Conservation (phyloP, 2,797 vertebrate species). For the Phalanger gymnotis region DNA sequence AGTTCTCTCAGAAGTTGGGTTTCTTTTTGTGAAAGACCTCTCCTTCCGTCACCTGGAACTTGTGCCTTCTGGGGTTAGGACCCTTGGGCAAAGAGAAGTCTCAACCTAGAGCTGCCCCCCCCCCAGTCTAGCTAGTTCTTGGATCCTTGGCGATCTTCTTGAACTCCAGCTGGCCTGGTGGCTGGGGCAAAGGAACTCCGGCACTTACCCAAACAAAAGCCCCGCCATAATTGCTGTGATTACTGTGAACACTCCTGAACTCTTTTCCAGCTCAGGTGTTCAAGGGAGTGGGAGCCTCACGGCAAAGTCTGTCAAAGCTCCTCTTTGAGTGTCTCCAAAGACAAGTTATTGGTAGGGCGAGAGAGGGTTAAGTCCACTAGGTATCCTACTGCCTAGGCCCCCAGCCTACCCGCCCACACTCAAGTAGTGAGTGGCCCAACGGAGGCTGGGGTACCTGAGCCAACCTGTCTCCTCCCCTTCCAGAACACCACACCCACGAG, state of each 20-base stretch:
- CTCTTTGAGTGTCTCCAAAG: neutral
- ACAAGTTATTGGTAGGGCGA: slow-evolving; percentile 56
- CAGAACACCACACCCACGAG: slow-evolving; percentile 72
- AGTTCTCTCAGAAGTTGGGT: neutral
- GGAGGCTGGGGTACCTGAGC: slow-evolving; percentile 65
- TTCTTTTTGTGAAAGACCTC: slow-evolving; percentile 36
- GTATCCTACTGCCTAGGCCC: neutral
- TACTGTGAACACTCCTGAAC: neutral
- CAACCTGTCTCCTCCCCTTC: slow-evolving; percentile 72
- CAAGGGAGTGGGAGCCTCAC: neutral
- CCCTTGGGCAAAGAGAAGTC: neutral
- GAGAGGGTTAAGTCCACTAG: slow-evolving; percentile 11
- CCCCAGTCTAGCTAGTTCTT: neutral
- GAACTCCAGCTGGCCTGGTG: neutral
- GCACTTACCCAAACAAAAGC: neutral
- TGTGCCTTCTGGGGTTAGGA: neutral
- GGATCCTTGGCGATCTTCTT: neutral
- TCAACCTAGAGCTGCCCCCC: neutral
- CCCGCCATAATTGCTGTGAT: neutral
- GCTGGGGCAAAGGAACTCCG: neutral
- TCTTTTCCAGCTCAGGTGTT: neutral
- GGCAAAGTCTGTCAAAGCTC: neutral
- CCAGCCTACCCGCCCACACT: slow-evolving; percentile 29
- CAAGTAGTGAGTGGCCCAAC: neutral
- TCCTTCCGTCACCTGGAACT: neutral